Conservation (phyloP, 2,113 vertebrate species). For the Lates calcarifer region DNA sequence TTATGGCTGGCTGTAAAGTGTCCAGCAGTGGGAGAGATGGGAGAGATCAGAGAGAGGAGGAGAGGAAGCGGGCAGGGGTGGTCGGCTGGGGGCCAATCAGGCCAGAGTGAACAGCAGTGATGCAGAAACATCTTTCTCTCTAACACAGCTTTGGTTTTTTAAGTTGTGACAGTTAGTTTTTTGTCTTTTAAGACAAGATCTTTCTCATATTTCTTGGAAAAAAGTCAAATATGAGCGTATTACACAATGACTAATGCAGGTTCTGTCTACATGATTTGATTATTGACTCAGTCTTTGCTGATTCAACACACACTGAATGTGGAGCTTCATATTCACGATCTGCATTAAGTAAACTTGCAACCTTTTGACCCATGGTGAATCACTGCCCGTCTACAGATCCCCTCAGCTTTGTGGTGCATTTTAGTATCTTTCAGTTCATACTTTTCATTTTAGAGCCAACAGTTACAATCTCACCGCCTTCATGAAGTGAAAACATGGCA, state of each 20-base stretch:
- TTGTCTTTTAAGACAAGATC: neutral
- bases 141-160: neutral
- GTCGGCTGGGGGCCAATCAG: conserved; percentile 49
- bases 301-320: conserved; percentile 10
- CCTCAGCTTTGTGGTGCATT: too few relatives aligned
- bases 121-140: conserved; percentile 29
- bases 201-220: neutral
- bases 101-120: conserved; percentile 18
- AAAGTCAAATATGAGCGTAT: neutral
- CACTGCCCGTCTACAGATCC: too few relatives aligned
- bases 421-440: neutral
- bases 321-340: neutral
- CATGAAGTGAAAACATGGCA: neutral
- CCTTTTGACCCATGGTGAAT: neutral
- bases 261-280: neutral
- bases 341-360: neutral
- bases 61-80: conserved; percentile 17
- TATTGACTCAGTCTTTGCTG: conserved; percentile 26
- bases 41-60: conserved; percentile 42
- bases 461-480: neutral
- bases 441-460: neutral
- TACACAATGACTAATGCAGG: conserved; percentile 2
- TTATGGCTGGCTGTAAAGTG: conserved; percentile 71
- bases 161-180: conserved; percentile 7
- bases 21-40: conserved; percentile 51